Conservation (phyloP, 2,113 vertebrate species). For the Semnornis frantzii region DNA sequence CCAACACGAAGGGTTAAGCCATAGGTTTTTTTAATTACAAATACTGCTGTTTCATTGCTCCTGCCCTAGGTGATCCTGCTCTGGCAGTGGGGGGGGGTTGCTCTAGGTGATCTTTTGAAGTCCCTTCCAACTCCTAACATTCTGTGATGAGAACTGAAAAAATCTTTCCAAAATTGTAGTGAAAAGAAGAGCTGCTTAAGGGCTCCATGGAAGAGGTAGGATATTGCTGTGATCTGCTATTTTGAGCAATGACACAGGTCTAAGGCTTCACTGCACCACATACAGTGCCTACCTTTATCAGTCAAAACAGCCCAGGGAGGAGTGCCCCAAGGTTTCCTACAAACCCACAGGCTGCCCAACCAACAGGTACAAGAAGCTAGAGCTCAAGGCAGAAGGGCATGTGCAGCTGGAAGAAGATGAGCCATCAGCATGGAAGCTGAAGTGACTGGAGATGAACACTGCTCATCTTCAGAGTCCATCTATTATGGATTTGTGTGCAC, state of each 20-base stretch:
- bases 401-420: neutral
- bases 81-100: too few relatives aligned
- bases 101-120: too few relatives aligned
- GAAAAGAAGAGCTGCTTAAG: neutral
- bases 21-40: neutral
- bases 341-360: neutral
- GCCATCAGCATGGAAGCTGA: neutral
- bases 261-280: neutral
- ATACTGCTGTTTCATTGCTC: neutral
- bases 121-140: too few relatives aligned
- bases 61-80: too few relatives aligned
- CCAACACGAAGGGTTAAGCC: neutral
- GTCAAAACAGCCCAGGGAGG: neutral
- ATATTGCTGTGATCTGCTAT: neutral
- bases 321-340: neutral
- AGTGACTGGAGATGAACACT: too few relatives aligned
- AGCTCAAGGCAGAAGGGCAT: neutral
- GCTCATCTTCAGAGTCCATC: neutral
- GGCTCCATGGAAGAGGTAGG: neutral
- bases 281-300: fast-evolving
- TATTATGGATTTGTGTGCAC: fast-evolving
- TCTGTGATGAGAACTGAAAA: neutral
- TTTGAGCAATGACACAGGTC: neutral
- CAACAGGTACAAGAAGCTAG: neutral
- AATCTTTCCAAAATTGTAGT: neutral